These are phyloP conservation scores for Cosmia pyralina DNA, from an alignment of 2,888 invertebrate genomes.

Conservation along the genomic window DNA sequence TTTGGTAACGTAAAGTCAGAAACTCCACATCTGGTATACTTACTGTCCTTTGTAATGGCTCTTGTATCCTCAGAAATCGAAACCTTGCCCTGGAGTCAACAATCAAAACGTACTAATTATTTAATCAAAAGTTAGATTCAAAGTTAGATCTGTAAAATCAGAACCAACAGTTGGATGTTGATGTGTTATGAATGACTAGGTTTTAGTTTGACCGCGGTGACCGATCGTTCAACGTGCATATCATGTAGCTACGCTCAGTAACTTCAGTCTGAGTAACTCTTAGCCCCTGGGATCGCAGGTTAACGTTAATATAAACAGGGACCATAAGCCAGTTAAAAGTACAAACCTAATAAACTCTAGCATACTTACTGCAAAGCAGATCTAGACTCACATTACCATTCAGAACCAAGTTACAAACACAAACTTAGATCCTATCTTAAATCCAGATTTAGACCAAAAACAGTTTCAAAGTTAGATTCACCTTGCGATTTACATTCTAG, in stretches of 20 bases:
- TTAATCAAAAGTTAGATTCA: not conserved
- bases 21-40: not conserved
- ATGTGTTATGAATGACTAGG: not conserved
- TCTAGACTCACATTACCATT: constrained; percentile 51
- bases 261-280: constrained; percentile 10
- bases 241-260: not conserved
- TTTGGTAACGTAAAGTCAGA: not conserved
- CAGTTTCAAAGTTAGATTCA: constrained; percentile 50
- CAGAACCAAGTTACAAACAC: constrained; percentile 42
- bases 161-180: not conserved
- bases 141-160: not conserved
- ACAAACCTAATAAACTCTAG: constrained; percentile 49
- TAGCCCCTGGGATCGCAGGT: not conserved
- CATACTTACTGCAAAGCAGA: constrained; percentile 44
- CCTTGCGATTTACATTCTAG: constrained; percentile 32
- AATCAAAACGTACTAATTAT: not conserved
- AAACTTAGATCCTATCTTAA: constrained; percentile 56
- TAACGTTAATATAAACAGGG: constrained; percentile 22
- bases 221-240: not conserved
- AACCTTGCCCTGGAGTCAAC: not conserved
- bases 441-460: constrained; percentile 57
- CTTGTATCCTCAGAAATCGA: too few species aligned
- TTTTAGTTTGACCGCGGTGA: not conserved
- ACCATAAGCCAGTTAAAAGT: constrained; percentile 49
- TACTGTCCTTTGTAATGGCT: not conserved